Evolutionary conservation across 1,140 invertebrate genomes (phyloP), one percentile per base, ranked within the genome.

Genomic region (Aethina tumida): DNA sequence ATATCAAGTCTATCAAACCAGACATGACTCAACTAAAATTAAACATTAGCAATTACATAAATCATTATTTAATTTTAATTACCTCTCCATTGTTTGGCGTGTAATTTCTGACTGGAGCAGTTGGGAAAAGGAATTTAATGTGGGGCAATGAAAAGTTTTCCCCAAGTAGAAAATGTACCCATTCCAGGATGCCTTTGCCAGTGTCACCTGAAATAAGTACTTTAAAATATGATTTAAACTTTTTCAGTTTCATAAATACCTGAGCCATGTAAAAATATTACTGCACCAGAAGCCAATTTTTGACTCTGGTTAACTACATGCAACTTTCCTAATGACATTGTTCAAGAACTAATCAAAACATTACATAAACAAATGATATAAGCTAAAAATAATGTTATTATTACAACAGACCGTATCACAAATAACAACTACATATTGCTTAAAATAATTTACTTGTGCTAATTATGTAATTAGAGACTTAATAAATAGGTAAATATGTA

Each of bases 1-100:
- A 84, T 70, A 14, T 64, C 63, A 19, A 60, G 50, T 13, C 80
- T 64, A 53, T 84, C 75, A 58, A 82, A 83, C 81, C 81, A 85
- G 0, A 84, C 78, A 62, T 73, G 72, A 30, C 63, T 66, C 3
- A 41, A 25, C 70, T 73, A 40, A 27, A 64, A 60, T 22, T 38
- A 30, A 32, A 27, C 26, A 31, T 41, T 37, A 29, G 7, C 38
- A 13, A 9, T 30, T 12, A 5, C 10, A 4, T 15, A n/a, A n/a
- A n/a, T n/a, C n/a, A 13, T 5, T 33, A 29, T 4, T 10, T 16
- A 12, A 14, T 13, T 1, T 37, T 30, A 22, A 12, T 73, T 57
- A 75, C 67, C 52, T 69, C 53, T 12, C 78, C 76, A 39, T 66
- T 63, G 7, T 70, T 49, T 14, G 78, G 71, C 12, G 75, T 77